Evolutionary conservation across 1,140 invertebrate species (phyloP).

Genomic region (Cecropterus lyciades): DNA sequence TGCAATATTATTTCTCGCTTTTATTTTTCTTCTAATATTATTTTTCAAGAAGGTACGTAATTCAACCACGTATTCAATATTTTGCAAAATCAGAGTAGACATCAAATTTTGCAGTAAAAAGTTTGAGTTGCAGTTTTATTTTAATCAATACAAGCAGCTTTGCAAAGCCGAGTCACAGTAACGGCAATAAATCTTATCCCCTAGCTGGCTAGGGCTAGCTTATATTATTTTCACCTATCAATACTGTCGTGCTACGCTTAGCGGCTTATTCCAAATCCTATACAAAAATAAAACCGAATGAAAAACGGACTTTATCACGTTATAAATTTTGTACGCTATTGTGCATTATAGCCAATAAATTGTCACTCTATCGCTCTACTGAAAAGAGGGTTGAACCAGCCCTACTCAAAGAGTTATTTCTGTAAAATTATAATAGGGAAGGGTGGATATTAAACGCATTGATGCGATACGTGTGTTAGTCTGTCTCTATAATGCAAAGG

Average conservation of each 20-base stretch:
- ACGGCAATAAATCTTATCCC: slow-evolving; percentile 6
- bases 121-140: no score
- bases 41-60: no score
- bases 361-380: slow-evolving; percentile 54
- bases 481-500: slow-evolving; percentile 1
- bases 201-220: no score
- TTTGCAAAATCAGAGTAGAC: no score
- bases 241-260: slow-evolving; percentile 12
- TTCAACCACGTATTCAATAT: no score
- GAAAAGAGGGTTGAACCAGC: slow-evolving; percentile 45
- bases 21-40: no score
- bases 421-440: slow-evolving; percentile 36
- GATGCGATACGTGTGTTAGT: slow-evolving; percentile 5
- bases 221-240: slow-evolving; percentile 21
- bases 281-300: slow-evolving; percentile 53
- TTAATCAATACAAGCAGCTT: no score
- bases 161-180: no score
- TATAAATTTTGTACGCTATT: slow-evolving; percentile 74
- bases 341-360: slow-evolving; percentile 75
- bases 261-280: slow-evolving; percentile 41
- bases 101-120: no score
- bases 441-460: slow-evolving; percentile 29
- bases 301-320: slow-evolving; percentile 71
- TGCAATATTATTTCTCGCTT: no score
- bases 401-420: slow-evolving; percentile 53